Evolutionary conservation across 2,113 vertebrate genomes (phyloP).

Genomic region (Galemys pyrenaicus): DNA sequence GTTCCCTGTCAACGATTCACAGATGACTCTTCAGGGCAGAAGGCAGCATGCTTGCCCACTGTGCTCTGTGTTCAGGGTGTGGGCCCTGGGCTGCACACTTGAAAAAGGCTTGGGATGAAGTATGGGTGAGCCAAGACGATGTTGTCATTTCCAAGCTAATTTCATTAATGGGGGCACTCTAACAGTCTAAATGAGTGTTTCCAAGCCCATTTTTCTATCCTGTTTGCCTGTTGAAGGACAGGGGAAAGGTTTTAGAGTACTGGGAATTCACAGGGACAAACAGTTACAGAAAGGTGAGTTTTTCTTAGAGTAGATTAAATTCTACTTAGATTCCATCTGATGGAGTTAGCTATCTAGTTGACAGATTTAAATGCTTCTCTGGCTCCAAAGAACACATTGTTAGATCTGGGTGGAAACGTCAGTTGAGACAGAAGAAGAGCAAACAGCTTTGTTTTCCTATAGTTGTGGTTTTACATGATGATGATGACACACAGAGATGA

Average conservation of each 20-base stretch:
- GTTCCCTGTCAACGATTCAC: conserved; percentile 42
- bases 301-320: background rate
- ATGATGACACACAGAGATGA: conserved; percentile 86
- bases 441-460: conserved; percentile 86
- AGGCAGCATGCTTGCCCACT: background rate
- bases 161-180: background rate
- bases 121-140: background rate
- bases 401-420: conserved; percentile 82
- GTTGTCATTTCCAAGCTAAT: background rate
- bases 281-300: background rate
- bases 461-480: conserved; percentile 85
- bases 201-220: background rate
- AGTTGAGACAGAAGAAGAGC: conserved; percentile 82
- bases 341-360: conserved; percentile 37
- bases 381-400: conserved; percentile 75
- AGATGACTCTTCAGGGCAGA: background rate
- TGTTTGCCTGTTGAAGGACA: background rate
- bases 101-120: conserved; percentile 37
- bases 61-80: conserved; percentile 21
- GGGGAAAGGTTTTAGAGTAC: conserved; percentile 21
- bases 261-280: background rate
- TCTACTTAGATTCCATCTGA: background rate
- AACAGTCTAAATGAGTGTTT: background rate
- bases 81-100: background rate
- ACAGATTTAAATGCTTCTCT: conserved; percentile 74